These are phyloP conservation scores for Leiothrix lutea DNA, from an alignment of 2,113 vertebrate species.

Conservation along the genomic window DNA sequence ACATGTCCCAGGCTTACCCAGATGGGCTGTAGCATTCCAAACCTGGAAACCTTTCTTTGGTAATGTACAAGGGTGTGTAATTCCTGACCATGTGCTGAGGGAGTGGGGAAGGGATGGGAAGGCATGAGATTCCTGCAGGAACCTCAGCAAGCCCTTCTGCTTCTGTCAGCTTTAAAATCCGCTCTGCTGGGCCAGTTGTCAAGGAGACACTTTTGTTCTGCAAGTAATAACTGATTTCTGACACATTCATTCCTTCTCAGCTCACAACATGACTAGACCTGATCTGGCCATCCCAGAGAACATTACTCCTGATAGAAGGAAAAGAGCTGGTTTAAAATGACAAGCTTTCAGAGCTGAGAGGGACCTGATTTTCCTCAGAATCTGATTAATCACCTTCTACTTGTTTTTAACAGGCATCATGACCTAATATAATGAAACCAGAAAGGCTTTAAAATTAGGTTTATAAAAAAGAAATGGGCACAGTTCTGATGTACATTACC, in stretches of 20 bases:
- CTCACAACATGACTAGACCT: slow-evolving; percentile 31
- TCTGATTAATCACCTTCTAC: not conserved
- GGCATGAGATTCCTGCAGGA: not conserved
- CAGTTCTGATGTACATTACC: not conserved
- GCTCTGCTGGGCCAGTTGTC: not conserved
- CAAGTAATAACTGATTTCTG: slow-evolving; percentile 15
- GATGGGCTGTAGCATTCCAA: not conserved
- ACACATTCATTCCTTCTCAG: not conserved
- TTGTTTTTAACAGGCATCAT: not conserved
- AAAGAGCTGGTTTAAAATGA: not conserved
- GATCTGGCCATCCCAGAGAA: slow-evolving; percentile 5
- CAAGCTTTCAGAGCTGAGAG: not conserved
- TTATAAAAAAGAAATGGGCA: not conserved
- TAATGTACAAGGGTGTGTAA: not conserved
- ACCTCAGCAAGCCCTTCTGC: not conserved
- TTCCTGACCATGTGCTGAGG: not conserved
- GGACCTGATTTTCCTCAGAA: not conserved
- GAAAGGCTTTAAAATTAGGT: not conserved
- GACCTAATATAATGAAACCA: not conserved
- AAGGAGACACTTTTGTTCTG: not conserved
- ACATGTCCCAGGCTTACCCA: not conserved
- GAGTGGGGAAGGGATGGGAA: not conserved
- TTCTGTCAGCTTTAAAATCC: not conserved
- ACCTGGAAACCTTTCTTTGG: not conserved
- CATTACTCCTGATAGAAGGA: not conserved